Conservation (phyloP, 1,140 invertebrate genomes). For the Lucilia cuprina region DNA sequence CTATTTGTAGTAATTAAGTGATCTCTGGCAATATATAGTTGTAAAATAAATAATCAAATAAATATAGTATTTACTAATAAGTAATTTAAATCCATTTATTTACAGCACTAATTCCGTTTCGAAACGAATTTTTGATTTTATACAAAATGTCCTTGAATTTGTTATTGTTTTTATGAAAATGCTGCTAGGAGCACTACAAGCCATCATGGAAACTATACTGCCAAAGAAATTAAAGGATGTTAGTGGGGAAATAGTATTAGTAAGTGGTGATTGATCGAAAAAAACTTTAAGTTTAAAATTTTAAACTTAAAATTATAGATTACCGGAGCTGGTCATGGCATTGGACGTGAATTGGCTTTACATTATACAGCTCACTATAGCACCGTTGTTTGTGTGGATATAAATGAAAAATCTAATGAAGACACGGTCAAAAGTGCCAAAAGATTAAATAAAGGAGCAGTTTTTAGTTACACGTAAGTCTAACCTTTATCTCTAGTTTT, state of each 20-base stretch:
- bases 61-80: no score
- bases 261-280: slow-evolving; percentile 55
- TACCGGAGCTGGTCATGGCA: slow-evolving; percentile 89
- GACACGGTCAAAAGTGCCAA: slow-evolving; percentile 70
- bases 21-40: no score
- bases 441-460: slow-evolving; percentile 63
- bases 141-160: slow-evolving; percentile 53
- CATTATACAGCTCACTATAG: slow-evolving; percentile 80
- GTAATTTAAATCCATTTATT: neutral
- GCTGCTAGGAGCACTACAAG: slow-evolving; percentile 45
- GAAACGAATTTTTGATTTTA: slow-evolving; percentile 52
- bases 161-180: slow-evolving; percentile 47
- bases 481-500: neutral
- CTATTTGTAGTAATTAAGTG: no score
- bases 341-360: slow-evolving; percentile 84
- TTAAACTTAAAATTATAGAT: slow-evolving; percentile 67
- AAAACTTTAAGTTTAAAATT: neutral
- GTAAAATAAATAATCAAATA: no score
- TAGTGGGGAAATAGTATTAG: slow-evolving; percentile 71
- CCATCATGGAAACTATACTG: slow-evolving; percentile 41
- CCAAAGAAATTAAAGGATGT: slow-evolving; percentile 67
- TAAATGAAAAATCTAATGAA: slow-evolving; percentile 76
- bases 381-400: slow-evolving; percentile 85
- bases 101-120: slow-evolving; percentile 47
- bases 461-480: slow-evolving; percentile 67